These are phyloP conservation scores for Dynastes hyllus DNA, from an alignment of 2,888 invertebrate species.

Conservation along the genomic window DNA sequence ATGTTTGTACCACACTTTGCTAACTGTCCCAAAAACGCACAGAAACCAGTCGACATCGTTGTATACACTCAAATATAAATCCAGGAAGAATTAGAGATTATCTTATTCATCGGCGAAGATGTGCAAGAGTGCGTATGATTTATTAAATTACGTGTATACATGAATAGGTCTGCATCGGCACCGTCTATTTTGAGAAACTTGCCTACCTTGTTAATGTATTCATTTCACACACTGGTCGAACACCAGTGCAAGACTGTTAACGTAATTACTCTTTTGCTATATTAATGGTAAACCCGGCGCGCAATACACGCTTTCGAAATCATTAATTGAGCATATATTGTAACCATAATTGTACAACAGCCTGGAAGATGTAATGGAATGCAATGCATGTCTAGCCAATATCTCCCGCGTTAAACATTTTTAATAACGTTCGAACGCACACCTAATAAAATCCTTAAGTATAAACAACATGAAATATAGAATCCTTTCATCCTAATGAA, in stretches of 20 bases:
- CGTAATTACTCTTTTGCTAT: conserved; percentile 39
- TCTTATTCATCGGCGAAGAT: conserved; percentile 7
- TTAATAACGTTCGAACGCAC: not conserved
- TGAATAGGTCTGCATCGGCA: not conserved
- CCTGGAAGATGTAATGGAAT: not conserved
- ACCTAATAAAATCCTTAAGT: too few relatives aligned
- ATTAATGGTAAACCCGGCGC: conserved; percentile 13
- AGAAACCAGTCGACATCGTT: not conserved
- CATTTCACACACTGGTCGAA: conserved; percentile 13
- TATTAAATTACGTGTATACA: conserved; percentile 23
- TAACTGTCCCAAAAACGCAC: too few relatives aligned
- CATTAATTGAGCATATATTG: conserved; percentile 21
- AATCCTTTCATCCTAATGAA: too few relatives aligned
- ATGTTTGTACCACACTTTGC: too few relatives aligned
- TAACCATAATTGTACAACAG: not conserved
- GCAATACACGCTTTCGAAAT: conserved; percentile 30
- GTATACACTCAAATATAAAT: conserved; percentile 1
- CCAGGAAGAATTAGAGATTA: conserved; percentile 12
- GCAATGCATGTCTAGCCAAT: not conserved
- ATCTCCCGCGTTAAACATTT: not conserved
- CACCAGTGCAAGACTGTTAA: conserved; percentile 30
- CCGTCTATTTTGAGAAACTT: conserved; percentile 22
- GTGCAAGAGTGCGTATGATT: conserved; percentile 32
- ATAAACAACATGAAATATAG: too few relatives aligned
- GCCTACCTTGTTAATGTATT: conserved; percentile 31